These are phyloP conservation scores for Cantharis nigra DNA, from an alignment of 2,888 invertebrate species.

Conservation along the genomic window DNA sequence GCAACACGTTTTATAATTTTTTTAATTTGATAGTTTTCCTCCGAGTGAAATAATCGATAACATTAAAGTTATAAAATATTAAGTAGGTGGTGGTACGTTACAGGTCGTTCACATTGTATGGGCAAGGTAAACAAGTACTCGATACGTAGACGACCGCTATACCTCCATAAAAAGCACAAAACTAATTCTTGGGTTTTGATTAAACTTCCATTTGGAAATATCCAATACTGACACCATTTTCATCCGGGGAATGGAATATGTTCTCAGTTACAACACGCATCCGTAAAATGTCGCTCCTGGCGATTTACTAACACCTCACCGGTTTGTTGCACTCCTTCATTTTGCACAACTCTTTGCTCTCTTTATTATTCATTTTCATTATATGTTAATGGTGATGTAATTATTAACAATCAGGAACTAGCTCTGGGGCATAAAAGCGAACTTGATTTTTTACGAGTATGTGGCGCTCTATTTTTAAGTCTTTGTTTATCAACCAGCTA, in stretches of 20 bases:
- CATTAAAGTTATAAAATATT: background rate
- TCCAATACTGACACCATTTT: background rate
- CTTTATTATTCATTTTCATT: background rate
- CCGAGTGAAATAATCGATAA: background rate
- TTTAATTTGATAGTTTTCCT: background rate
- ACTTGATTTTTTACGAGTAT: background rate
- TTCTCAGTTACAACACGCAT: background rate
- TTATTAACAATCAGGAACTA: background rate
- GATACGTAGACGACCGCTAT: background rate
- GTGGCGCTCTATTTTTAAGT: background rate
- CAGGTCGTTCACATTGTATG: background rate
- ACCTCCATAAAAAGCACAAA: background rate
- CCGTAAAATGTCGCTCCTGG: background rate
- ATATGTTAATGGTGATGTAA: background rate
- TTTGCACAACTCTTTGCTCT: background rate
- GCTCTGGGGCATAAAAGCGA: background rate
- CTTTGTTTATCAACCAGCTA: background rate
- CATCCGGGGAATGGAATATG: background rate
- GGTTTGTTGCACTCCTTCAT: background rate
- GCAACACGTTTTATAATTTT: background rate
- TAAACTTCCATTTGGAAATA: background rate
- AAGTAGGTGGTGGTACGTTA: background rate
- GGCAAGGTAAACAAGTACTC: background rate
- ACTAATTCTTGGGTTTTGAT: background rate
- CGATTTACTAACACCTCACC: background rate